Evolutionary conservation across 2,113 vertebrate species (phyloP).

Genomic region (Stigmatopora argus): DNA sequence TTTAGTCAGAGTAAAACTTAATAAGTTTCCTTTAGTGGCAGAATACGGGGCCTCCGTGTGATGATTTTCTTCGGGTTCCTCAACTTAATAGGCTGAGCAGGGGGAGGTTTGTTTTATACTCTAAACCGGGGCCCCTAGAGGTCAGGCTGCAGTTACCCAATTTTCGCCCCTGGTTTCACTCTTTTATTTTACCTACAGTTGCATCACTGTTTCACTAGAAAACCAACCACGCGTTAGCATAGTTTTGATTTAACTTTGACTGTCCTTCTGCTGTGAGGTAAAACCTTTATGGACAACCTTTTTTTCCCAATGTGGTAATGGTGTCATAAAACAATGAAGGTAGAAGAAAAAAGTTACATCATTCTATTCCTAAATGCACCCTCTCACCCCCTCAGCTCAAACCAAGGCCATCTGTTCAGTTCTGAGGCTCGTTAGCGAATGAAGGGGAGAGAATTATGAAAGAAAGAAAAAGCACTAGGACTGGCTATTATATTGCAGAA

Average conservation of each 20-base stretch:
- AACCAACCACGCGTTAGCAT: background rate
- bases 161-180: no score
- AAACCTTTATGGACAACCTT: slow-evolving; percentile 18
- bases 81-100: no score
- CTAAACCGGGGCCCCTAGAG: no score
- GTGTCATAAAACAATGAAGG: slow-evolving; percentile 40
- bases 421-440: slow-evolving; percentile 45
- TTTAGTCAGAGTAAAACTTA: background rate
- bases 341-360: slow-evolving; percentile 25
- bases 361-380: slow-evolving; percentile 35
- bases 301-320: slow-evolving; percentile 33
- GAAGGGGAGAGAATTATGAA: slow-evolving; percentile 27
- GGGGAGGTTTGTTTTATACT: no score
- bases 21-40: no score
- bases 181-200: background rate
- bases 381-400: slow-evolving; percentile 15
- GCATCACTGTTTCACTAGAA: background rate
- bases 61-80: no score
- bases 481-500: slow-evolving; percentile 15
- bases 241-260: background rate
- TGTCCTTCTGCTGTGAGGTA: background rate
- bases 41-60: no score
- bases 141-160: no score
- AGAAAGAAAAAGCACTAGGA: slow-evolving; percentile 16
- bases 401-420: slow-evolving; percentile 47